These are phyloP conservation scores for Calyptomena viridis DNA, from an alignment of 2,113 vertebrate species.

Conservation along the genomic window DNA sequence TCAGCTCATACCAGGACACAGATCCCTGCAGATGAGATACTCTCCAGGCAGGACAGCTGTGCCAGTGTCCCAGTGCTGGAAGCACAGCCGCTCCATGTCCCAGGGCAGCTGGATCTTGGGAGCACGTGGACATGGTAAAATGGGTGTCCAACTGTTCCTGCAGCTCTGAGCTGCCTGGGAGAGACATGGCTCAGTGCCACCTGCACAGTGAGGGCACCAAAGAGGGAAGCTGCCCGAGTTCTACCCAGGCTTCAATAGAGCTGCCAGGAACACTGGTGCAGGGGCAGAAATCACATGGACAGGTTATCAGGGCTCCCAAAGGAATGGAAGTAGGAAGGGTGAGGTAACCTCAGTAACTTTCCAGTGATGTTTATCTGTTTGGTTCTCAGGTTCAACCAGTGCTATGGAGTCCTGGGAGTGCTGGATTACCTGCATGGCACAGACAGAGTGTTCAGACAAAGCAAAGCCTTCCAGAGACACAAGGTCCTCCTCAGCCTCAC, in stretches of 20 bases:
- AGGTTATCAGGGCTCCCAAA: background rate
- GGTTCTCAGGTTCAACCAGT: conserved; percentile 88
- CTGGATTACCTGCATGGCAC: conserved; percentile 91
- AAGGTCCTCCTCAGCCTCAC: conserved; percentile 81
- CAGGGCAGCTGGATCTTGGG: accelerated
- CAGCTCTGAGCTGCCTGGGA: background rate
- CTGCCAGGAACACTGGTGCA: background rate
- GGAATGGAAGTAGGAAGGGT: background rate
- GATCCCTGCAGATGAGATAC: background rate
- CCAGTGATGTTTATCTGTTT: background rate
- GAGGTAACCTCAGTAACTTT: background rate
- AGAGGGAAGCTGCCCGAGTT: background rate
- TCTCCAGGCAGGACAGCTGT: background rate
- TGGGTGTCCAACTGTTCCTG: background rate
- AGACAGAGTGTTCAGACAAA: conserved; percentile 80
- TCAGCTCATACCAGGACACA: accelerated
- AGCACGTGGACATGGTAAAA: accelerated
- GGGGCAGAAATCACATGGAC: accelerated
- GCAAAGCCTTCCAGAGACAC: conserved; percentile 86
- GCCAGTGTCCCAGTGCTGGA: background rate
- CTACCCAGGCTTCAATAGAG: background rate
- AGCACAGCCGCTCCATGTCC: accelerated
- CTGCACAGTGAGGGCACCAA: accelerated
- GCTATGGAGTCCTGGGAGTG: conserved; percentile 87
- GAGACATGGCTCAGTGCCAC: background rate